Evolutionary conservation across 2,888 invertebrate genomes (phyloP).

Genomic region (Drosophila fulvimacula): DNA sequence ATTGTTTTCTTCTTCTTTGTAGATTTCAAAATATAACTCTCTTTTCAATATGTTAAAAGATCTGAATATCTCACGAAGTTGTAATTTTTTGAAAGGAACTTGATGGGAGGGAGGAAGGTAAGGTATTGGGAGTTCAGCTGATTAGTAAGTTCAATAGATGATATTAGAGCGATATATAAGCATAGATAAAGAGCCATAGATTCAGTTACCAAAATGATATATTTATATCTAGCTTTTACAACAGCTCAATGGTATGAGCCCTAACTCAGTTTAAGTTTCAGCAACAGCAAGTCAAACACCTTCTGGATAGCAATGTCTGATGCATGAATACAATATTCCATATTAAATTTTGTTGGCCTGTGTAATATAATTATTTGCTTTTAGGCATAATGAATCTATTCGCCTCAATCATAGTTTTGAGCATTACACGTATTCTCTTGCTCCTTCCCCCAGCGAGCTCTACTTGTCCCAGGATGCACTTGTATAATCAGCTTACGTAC

Average conservation of each 20-base stretch:
- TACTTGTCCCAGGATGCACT: not conserved
- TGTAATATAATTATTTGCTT: not conserved
- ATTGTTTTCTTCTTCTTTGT: too few relatives aligned
- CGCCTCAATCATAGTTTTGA: slow-evolving; percentile 5
- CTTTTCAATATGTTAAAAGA: too few relatives aligned
- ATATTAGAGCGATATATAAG: not conserved
- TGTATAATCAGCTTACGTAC: not conserved
- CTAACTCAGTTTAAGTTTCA: not conserved
- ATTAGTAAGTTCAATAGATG: not conserved
- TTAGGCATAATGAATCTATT: not conserved
- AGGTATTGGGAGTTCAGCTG: not conserved
- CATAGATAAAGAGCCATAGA: not conserved
- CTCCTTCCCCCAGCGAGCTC: not conserved
- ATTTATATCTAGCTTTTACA: not conserved
- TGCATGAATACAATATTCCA: not conserved
- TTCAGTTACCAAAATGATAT: not conserved
- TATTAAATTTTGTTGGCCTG: not conserved
- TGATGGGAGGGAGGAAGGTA: not conserved
- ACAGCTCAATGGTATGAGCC: not conserved
- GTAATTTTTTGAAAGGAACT: not conserved
- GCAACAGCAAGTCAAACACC: not conserved
- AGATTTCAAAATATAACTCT: too few relatives aligned
- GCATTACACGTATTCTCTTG: not conserved
- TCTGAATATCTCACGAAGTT: too few relatives aligned
- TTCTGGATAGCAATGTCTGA: not conserved